These are phyloP conservation scores for Hipposideros larvatus DNA, from an alignment of 2,797 vertebrate genomes.

Conservation along the genomic window DNA sequence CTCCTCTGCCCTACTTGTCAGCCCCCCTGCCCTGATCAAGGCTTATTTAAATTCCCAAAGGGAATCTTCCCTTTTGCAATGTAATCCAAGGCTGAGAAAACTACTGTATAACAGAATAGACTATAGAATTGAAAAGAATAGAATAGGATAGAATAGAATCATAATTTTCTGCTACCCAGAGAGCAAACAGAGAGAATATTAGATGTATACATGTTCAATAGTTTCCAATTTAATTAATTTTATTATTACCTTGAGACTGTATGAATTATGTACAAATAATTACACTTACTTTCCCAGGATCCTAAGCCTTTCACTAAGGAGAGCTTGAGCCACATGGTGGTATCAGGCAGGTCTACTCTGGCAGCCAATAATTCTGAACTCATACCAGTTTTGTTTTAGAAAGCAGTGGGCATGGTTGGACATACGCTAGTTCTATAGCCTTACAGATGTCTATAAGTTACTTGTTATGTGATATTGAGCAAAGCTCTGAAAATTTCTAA, in stretches of 20 bases:
- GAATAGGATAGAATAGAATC: background rate
- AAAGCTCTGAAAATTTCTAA: slow-evolving; percentile 7
- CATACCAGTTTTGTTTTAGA: background rate
- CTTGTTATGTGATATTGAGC: background rate
- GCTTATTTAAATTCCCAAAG: background rate
- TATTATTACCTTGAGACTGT: background rate
- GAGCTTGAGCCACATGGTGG: background rate
- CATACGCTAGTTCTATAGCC: fast-evolving
- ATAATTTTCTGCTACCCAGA: background rate
- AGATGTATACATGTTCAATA: background rate
- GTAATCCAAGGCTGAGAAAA: background rate
- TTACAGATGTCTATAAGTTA: background rate
- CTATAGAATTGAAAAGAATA: too few relatives aligned
- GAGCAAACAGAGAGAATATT: background rate
- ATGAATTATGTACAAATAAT: background rate
- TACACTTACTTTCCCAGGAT: background rate
- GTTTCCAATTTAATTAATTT: background rate
- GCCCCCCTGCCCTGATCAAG: fast-evolving
- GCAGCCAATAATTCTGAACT: background rate
- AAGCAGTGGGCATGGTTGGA: background rate
- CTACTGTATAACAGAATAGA: background rate
- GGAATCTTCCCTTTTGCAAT: background rate
- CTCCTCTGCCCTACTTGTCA: background rate
- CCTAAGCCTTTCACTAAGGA: background rate
- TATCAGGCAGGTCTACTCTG: background rate